phyloP scores from a whole-genome alignment of 2,888 invertebrate genomes.

The Hipparchia semele region DNA sequence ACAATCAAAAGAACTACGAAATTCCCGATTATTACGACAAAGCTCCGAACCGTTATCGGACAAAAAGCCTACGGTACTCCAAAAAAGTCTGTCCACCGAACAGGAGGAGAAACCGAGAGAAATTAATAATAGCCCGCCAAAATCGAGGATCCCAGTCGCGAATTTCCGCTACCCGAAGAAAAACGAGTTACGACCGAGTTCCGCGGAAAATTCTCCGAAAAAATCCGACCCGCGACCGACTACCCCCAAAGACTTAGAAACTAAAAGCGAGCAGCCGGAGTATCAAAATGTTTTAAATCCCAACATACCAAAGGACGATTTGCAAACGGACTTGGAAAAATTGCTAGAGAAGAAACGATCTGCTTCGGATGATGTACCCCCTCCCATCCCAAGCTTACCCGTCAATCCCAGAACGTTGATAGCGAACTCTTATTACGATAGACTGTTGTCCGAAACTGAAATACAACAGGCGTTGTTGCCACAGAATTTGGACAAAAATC shows the following conservation, averaged over 20 bases:
- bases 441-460: slow-evolving; percentile 88
- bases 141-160: slow-evolving; percentile 70
- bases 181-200: slow-evolving; percentile 58
- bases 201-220: slow-evolving; percentile 66
- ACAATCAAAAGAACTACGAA: slow-evolving; percentile 69
- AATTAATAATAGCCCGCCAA: slow-evolving; percentile 46
- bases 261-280: slow-evolving; percentile 61
- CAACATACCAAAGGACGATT: slow-evolving; percentile 44
- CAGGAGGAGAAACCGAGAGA: slow-evolving; percentile 53
- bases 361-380: slow-evolving; percentile 64
- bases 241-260: slow-evolving; percentile 44
- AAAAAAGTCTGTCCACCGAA: slow-evolving; percentile 73
- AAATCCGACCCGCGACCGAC: slow-evolving; percentile 41
- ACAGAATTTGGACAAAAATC: slow-evolving; percentile 92
- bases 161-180: slow-evolving; percentile 77
- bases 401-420: slow-evolving; percentile 71
- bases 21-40: slow-evolving; percentile 65
- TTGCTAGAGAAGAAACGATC: slow-evolving; percentile 55
- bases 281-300: slow-evolving; percentile 66
- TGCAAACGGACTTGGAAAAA: slow-evolving; percentile 47
- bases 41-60: slow-evolving; percentile 71
- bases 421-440: slow-evolving; percentile 92
- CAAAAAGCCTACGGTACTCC: slow-evolving; percentile 57
- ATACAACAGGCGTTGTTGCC: slow-evolving; percentile 91
- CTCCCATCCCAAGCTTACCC: slow-evolving; percentile 77